Percentiles rank a stretch among this genome's conserved stretches.
phyloP scores from a whole-genome alignment of 2,888 invertebrate species.

The Tridacna crocea region DNA sequence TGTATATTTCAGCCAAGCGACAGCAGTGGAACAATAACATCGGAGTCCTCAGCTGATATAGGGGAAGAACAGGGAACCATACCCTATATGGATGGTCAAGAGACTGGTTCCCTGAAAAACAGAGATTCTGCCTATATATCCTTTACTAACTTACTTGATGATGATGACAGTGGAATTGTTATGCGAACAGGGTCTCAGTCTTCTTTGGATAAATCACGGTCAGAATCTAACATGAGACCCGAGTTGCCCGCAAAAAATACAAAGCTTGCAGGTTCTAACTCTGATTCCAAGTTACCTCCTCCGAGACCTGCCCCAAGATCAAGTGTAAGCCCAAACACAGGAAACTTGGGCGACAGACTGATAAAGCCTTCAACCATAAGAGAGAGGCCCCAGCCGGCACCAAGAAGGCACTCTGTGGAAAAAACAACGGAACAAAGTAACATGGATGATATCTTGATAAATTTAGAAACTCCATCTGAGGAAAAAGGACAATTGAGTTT shows the following conservation, averaged over 20 bases:
- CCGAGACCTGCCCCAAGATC: slow-evolving; percentile 48
- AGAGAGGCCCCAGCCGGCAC: slow-evolving; percentile 44
- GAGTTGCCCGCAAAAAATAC: slow-evolving; percentile 8
- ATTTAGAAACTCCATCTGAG: slow-evolving; percentile 36
- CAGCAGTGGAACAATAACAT: slow-evolving; percentile 53
- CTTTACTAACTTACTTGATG: slow-evolving; percentile 49
- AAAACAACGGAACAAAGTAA: neutral
- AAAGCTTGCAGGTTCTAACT: slow-evolving; percentile 15
- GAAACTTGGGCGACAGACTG: slow-evolving; percentile 35
- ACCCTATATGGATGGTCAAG: slow-evolving; percentile 28
- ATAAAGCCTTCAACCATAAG: slow-evolving; percentile 18
- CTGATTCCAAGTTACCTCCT: slow-evolving; percentile 33
- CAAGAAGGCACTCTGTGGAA: slow-evolving; percentile 41
- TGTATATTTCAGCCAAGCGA: slow-evolving; percentile 43
- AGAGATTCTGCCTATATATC: slow-evolving; percentile 40
- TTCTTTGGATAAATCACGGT: slow-evolving; percentile 43
- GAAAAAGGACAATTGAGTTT: slow-evolving; percentile 31
- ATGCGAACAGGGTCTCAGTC: slow-evolving; percentile 50
- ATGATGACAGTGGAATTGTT: slow-evolving; percentile 60
- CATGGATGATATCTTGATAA: slow-evolving; percentile 44
- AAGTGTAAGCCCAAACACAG: slow-evolving; percentile 40
- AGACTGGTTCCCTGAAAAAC: slow-evolving; percentile 4
- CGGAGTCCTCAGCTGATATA: slow-evolving; percentile 43
- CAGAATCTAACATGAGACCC: slow-evolving; percentile 26
- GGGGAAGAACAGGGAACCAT: slow-evolving; percentile 28